Evolutionary conservation across 1,140 invertebrate species (phyloP).

Genomic region (Saccostrea cuccullata): DNA sequence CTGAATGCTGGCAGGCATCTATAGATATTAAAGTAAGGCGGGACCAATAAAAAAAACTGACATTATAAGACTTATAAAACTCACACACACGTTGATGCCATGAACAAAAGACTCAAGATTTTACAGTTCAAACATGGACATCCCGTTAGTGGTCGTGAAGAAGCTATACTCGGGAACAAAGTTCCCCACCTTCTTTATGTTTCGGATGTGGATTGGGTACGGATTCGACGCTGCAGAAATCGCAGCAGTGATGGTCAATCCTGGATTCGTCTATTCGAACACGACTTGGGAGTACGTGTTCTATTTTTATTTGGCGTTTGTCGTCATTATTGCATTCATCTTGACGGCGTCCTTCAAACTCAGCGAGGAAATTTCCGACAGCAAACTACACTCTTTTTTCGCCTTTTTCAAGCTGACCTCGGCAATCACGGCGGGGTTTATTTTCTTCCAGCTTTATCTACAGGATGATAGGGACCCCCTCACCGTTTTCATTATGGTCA

Average conservation of each 20-base stretch:
- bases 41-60: neutral
- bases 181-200: conserved; percentile 1
- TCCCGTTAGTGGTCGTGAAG: neutral
- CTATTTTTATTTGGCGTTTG: conserved; percentile 34
- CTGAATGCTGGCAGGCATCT: too few species aligned
- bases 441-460: conserved; percentile 37
- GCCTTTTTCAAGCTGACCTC: conserved; percentile 26
- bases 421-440: neutral
- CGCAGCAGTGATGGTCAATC: conserved; percentile 17
- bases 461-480: neutral
- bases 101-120: neutral
- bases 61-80: neutral
- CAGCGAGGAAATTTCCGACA: neutral
- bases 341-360: conserved; percentile 2
- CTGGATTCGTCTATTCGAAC: conserved; percentile 24
- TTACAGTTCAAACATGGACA: neutral
- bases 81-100: neutral
- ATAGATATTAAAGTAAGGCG: neutral
- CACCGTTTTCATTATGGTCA: neutral
- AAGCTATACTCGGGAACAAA: neutral
- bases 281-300: conserved; percentile 12
- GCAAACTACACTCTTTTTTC: neutral
- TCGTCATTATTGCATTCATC: conserved; percentile 9
- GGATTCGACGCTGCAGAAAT: conserved; percentile 33
- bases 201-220: conserved; percentile 31